Conservation (phyloP, 2,888 invertebrate species). For the Petrolisthes cinctipes region DNA sequence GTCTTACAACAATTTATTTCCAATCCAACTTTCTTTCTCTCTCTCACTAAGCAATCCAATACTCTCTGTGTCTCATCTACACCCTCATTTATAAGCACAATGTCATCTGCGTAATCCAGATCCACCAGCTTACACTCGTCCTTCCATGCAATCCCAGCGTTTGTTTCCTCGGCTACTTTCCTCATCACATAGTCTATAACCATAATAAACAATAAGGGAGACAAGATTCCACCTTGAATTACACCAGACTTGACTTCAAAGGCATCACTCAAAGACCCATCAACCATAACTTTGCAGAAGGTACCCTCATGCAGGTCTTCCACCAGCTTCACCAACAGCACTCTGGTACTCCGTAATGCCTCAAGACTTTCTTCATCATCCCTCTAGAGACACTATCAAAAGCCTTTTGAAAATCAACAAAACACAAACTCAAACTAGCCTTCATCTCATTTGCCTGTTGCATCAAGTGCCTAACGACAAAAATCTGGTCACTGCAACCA, state of each 20-base stretch:
- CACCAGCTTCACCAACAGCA: conserved; percentile 3
- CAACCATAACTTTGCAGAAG: background rate
- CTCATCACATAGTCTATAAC: conserved; percentile 5
- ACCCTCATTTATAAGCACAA: background rate
- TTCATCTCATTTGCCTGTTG: background rate
- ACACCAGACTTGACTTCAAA: background rate
- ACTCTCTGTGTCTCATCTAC: background rate
- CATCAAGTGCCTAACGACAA: conserved; percentile 1
- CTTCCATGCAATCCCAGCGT: background rate
- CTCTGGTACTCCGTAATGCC: conserved; percentile 1
- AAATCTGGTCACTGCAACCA: background rate
- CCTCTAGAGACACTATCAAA: background rate
- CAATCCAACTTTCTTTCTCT: background rate
- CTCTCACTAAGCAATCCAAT: background rate
- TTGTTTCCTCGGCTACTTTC: background rate
- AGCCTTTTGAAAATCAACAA: background rate
- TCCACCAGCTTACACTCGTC: background rate
- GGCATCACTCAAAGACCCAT: no score
- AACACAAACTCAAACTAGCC: background rate
- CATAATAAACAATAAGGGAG: background rate
- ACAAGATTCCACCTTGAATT: background rate
- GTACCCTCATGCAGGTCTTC: background rate
- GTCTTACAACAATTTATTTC: background rate
- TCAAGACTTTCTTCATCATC: background rate
- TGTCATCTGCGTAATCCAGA: background rate